phyloP scores from a whole-genome alignment of 2,113 vertebrate genomes.

The Phalacrocorax carbo region DNA sequence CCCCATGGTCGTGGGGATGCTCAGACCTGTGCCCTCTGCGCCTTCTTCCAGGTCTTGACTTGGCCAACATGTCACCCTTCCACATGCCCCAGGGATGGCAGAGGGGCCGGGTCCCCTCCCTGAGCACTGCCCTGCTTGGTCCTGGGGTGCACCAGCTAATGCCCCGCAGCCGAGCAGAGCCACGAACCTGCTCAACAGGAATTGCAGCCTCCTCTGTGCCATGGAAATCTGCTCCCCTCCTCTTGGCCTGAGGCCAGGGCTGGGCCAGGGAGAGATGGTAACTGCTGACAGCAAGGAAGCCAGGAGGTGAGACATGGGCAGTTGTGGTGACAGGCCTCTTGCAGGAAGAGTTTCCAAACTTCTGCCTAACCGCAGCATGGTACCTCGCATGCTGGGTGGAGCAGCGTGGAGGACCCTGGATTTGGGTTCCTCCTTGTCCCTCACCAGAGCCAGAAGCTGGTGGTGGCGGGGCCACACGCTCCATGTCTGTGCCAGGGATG shows the following conservation, averaged over 20 bases:
- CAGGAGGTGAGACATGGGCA: background rate
- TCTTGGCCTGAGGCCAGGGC: background rate
- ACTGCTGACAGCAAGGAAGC: background rate
- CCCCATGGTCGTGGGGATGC: rapidly evolving
- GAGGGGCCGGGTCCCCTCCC: background rate
- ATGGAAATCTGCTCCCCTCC: conserved; percentile 6
- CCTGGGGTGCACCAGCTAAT: background rate
- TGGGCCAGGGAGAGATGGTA: background rate
- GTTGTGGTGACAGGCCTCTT: background rate
- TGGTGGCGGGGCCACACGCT: background rate
- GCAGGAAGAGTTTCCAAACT: background rate
- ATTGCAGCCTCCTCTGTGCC: background rate
- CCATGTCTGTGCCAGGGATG: rapidly evolving
- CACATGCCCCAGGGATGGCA: background rate
- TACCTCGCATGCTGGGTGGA: rapidly evolving
- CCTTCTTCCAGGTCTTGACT: background rate
- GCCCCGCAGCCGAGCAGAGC: rapidly evolving
- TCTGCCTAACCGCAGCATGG: background rate
- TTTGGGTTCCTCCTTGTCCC: background rate
- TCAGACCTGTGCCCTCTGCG: background rate
- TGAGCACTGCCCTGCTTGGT: background rate
- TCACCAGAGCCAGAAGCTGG: background rate
- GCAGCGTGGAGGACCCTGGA: background rate
- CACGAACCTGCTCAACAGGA: conserved; percentile 6
- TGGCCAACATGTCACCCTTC: background rate